Evolutionary conservation across 2,797 vertebrate species (phyloP), one percentile per base, ranked within the genome.

Genomic region (Cottoperca gobio): DNA sequence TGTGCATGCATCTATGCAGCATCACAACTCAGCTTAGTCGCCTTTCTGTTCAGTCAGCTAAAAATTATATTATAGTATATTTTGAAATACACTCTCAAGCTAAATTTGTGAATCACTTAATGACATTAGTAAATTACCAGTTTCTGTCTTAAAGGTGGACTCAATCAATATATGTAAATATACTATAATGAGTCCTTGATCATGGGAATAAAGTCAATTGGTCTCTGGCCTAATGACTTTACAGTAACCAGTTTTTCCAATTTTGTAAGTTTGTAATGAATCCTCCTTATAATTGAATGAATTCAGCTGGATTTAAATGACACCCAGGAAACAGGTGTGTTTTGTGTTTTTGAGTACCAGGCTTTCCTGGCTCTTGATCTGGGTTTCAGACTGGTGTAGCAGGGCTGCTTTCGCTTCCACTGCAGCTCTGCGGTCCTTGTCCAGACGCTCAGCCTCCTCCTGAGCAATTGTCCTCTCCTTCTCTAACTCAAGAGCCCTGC

Each of bases 361-460:
- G 75, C 96, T 95, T 76, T 99, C 97, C 87, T 99, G 97, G 78
- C 94, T 98, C 93, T 95, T 98, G 76, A 95, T 95, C 85, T 99
- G 97, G 79, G 94, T 95, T 49, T 94, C 94, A 24, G 97, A 97
- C 3, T 97, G 96, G 72, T 95, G 89, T 50, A 99, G 85, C 55
- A 99, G 91, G 11, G 96, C 95, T 10, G 95, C 94, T 88, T 99
- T 99, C 16, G 96, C 96, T 70, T 98, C 96, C 88, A 99, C 95
- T 8, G 96, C 97, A 83, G 95, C 94, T 79, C 82, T 94, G 58
- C 97, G 96, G 70, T 99, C 97, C 82, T 90, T 96, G 63, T 98
- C 97, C 86, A 99, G 91, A 31, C 95, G 96, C 88, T 98, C 97
- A 7, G 98, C 97, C 85, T 99, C 98, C 43, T 96, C 96, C 76